These are phyloP conservation scores for Papilio polyxenes DNA, from an alignment of 1,140 invertebrate species.

Conservation along the genomic window DNA sequence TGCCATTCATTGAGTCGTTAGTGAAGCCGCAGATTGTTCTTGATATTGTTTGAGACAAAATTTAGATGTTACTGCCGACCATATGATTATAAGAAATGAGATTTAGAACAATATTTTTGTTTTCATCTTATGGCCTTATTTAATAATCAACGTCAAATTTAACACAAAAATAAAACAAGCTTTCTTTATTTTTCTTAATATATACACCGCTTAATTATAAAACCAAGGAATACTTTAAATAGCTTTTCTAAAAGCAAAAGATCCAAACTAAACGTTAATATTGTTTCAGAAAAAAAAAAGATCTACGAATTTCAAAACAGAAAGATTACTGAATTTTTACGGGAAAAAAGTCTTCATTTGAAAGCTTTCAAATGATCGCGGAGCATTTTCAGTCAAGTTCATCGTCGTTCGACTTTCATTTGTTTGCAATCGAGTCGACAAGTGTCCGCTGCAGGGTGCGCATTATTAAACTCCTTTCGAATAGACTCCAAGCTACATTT, in stretches of 20 bases:
- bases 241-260: background rate
- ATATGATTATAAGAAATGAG: too few relatives aligned
- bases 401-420: constrained; percentile 25
- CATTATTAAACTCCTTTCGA: constrained; percentile 1
- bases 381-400: constrained; percentile 25
- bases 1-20: background rate
- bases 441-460: constrained; percentile 17
- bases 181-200: too few relatives aligned
- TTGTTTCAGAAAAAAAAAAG: background rate
- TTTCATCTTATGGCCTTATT: too few relatives aligned
- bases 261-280: background rate
- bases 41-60: background rate
- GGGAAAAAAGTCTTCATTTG: background rate
- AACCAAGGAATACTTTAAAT: too few relatives aligned
- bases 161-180: too few relatives aligned
- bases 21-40: background rate
- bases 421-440: constrained; percentile 26
- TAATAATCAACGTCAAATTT: too few relatives aligned
- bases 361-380: background rate
- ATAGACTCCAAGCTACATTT: background rate
- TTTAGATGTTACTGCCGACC: background rate
- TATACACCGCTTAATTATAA: too few relatives aligned
- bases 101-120: too few relatives aligned
- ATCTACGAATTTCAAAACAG: background rate
- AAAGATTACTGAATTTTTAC: constrained; percentile 1